Evolutionary conservation across 2,113 vertebrate genomes (phyloP).

Genomic region (Charadrius vociferus): DNA sequence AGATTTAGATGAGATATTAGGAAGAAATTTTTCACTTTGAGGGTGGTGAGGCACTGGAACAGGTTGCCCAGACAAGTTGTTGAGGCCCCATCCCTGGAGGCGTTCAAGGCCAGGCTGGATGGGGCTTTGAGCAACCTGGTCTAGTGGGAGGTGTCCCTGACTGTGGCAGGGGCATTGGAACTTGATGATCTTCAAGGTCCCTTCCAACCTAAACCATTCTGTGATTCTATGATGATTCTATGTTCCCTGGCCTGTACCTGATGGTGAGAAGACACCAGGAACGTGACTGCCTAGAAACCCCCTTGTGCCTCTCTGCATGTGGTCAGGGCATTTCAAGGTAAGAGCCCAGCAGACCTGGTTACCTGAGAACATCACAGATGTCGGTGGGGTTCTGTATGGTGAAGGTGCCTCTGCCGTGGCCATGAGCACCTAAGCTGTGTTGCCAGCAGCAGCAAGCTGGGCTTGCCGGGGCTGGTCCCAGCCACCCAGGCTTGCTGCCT

Average conservation of each 20-base stretch:
- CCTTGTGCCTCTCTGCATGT: not conserved
- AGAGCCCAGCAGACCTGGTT: not conserved
- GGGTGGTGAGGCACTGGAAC: too few species aligned
- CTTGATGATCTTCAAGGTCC: too few species aligned
- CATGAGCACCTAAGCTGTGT: fast-evolving
- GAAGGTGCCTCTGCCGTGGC: fast-evolving
- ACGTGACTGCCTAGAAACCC: not conserved
- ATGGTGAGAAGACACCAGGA: not conserved
- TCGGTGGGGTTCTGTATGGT: fast-evolving
- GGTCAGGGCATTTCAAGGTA: not conserved
- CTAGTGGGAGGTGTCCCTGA: too few species aligned
- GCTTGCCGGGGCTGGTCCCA: not conserved
- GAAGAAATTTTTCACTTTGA: too few species aligned
- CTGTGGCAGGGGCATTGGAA: too few species aligned
- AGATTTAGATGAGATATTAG: too few species aligned
- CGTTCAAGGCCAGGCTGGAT: too few species aligned
- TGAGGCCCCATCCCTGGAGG: too few species aligned
- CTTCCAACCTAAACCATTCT: too few species aligned
- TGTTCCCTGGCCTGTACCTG: not conserved
- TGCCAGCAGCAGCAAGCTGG: not conserved
- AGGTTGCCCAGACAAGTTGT: too few species aligned
- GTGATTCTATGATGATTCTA: too few species aligned
- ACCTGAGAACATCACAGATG: fast-evolving
- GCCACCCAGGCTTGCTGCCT: not conserved
- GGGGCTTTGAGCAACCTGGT: too few species aligned